A percentile compares a stretch with the other conserved stretches of the same genome.
Evolutionary conservation across 2,888 invertebrate genomes (phyloP).

Genomic region (Sepioteuthis lessoniana): DNA sequence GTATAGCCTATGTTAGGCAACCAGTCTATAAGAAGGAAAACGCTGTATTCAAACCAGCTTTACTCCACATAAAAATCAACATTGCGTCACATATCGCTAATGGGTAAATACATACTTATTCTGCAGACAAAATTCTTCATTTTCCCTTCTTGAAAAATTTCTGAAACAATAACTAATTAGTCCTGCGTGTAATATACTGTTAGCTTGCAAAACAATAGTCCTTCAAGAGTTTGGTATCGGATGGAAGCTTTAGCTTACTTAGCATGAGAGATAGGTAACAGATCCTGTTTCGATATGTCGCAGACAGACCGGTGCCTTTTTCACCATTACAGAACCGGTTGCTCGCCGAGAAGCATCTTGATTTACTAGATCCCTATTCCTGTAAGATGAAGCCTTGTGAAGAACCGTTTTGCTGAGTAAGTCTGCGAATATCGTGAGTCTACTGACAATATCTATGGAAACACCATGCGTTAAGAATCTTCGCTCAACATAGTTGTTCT

Average conservation of each 20-base stretch:
- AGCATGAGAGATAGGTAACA: not conserved
- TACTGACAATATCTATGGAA: not conserved
- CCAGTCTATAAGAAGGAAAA: too few relatives aligned
- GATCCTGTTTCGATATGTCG: not conserved
- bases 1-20: too few relatives aligned
- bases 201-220: not conserved
- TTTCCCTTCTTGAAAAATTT: not conserved
- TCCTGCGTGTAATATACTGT: not conserved
- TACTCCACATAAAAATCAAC: too few relatives aligned
- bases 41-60: too few relatives aligned
- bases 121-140: not conserved
- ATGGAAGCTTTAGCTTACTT: not conserved
- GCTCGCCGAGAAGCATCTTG: not conserved
- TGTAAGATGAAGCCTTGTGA: too few relatives aligned
- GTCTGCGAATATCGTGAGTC: not conserved
- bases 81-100: not conserved
- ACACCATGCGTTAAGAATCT: too few relatives aligned
- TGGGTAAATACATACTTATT: not conserved
- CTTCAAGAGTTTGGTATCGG: not conserved
- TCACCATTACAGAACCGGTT: not conserved
- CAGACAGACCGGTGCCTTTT: not conserved
- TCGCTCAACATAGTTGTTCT: too few relatives aligned
- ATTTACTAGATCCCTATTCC: not conserved
- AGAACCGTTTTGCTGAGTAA: too few relatives aligned
- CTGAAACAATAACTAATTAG: not conserved